These are phyloP conservation scores for Eupsittula cactorum DNA, from an alignment of 2,113 vertebrate species.

Conservation along the genomic window DNA sequence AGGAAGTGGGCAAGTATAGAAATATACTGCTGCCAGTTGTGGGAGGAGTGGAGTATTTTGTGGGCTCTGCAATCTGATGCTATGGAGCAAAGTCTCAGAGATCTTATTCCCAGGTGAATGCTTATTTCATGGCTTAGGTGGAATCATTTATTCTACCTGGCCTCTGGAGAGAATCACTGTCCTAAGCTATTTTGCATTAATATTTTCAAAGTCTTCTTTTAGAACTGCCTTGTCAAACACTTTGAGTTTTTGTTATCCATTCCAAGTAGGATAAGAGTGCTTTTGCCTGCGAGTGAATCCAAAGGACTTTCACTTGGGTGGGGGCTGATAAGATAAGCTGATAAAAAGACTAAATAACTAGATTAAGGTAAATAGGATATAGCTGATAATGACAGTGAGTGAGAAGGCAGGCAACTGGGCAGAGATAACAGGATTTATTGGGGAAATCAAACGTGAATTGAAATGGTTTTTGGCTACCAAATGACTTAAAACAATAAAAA, in stretches of 20 bases:
- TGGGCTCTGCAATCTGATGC: background rate
- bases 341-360: conserved; percentile 46
- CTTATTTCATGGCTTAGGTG: background rate
- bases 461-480: background rate
- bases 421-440: conserved; percentile 60
- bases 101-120: background rate
- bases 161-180: background rate
- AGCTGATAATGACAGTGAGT: conserved; percentile 42
- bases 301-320: background rate
- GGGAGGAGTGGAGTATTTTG: background rate
- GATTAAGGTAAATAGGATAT: conserved; percentile 59
- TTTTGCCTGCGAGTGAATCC: background rate
- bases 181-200: background rate
- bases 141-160: background rate
- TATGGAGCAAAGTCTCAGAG: background rate
- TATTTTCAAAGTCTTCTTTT: background rate
- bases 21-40: background rate
- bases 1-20: background rate
- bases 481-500: background rate
- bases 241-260: background rate
- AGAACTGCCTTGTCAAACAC: background rate
- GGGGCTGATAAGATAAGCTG: conserved; percentile 19
- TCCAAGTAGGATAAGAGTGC: background rate
- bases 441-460: conserved; percentile 1
- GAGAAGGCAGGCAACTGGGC: conserved; percentile 25